Percentiles rank a stretch among this genome's conserved stretches.
phyloP scores from a whole-genome alignment of 2,797 vertebrate genomes.

The Leptodactylus fallax region DNA sequence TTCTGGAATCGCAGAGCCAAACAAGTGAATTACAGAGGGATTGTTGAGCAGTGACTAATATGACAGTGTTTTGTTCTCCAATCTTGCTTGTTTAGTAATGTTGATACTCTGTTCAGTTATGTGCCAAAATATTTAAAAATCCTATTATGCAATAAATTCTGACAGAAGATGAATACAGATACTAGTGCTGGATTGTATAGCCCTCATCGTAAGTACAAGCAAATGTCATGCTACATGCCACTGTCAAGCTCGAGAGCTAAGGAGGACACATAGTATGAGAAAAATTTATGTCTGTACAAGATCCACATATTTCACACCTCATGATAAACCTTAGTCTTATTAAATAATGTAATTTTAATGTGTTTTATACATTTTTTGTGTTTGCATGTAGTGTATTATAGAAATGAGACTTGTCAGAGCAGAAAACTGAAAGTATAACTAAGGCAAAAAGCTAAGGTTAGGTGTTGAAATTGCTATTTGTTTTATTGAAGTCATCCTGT shows the following conservation, averaged over 20 bases:
- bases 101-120: neutral
- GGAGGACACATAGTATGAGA: neutral
- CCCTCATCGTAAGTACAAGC: neutral
- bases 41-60: constrained; percentile 29
- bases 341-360: neutral
- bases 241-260: neutral
- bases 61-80: constrained; percentile 32
- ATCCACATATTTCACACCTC: neutral
- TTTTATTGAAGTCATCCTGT: too few relatives aligned
- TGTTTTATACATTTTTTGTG: too few relatives aligned
- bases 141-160: constrained; percentile 13
- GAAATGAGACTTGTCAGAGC: neutral
- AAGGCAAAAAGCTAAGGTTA: too few relatives aligned
- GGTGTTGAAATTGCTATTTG: too few relatives aligned
- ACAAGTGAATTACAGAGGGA: constrained; percentile 17
- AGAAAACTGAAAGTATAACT: neutral
- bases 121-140: constrained; percentile 27
- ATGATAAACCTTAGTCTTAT: neutral
- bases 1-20: neutral
- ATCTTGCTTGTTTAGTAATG: constrained; percentile 16
- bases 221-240: neutral
- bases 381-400: too few relatives aligned
- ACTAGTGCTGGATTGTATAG: neutral
- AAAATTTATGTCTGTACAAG: neutral
- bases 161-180: neutral